phyloP scores from a whole-genome alignment of 2,888 invertebrate genomes.

The Xestia xanthographa region DNA sequence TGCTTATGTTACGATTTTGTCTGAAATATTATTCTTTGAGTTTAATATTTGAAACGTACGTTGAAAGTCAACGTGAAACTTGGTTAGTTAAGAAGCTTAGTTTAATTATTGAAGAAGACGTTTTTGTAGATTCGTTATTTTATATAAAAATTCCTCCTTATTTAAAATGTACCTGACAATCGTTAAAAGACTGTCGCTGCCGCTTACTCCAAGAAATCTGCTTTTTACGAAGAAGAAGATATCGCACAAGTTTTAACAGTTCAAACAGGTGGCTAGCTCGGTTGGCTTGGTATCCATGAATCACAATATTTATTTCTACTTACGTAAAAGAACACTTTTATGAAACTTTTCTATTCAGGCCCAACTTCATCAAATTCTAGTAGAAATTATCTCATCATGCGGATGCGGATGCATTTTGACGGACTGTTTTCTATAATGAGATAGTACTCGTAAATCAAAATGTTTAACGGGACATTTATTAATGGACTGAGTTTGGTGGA shows the following conservation, averaged over 20 bases:
- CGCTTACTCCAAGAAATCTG: not conserved
- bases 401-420: too few species aligned
- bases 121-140: too few species aligned
- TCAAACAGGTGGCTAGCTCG: slow-evolving; percentile 46
- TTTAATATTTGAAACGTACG: not conserved
- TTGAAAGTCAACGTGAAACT: slow-evolving; percentile 5
- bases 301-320: slow-evolving; percentile 12
- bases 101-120: not conserved
- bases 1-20: not conserved
- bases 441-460: not conserved
- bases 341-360: not conserved
- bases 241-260: slow-evolving; percentile 26
- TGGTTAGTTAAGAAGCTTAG: not conserved
- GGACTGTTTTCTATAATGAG: not conserved
- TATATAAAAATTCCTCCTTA: too few species aligned
- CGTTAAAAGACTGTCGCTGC: not conserved
- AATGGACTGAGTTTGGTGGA: slow-evolving; percentile 4
- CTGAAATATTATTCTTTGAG: not conserved
- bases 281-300: slow-evolving; percentile 12
- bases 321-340: not conserved
- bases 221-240: slow-evolving; percentile 9
- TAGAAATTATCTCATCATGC: not conserved
- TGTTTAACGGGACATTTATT: not conserved
- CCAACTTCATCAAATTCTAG: not conserved
- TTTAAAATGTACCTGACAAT: not conserved